Evolutionary conservation across 2,888 invertebrate genomes (phyloP), one percentile per base, ranked within the genome.

Genomic region (Ellobium chinense): DNA sequence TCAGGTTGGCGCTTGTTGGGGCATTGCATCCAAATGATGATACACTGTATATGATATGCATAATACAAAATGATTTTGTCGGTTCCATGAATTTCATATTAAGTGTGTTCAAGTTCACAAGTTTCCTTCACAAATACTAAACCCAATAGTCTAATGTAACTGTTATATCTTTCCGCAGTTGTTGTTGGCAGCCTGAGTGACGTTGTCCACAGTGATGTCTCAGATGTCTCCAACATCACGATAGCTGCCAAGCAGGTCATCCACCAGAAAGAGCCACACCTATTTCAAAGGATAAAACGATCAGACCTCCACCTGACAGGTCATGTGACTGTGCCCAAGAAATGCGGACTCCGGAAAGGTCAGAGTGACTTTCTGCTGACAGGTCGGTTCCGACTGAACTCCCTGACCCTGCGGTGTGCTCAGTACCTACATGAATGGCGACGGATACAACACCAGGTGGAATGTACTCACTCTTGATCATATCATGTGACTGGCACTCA

Each of bases 341-440:
- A 87, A 62, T 91, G 90, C 77, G 87, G 88, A 2, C 80, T 88
- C 24, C 68, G 70, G 14, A 83, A 82, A 24, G 87, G 89, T 14
- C 79, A 83, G 9, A 89, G 89, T 18, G 74, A 85, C 36, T 89
- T 90, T 73, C 83, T 91, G 1, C 85, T 91, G 81, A 89, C 89
- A 1, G 90, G 90, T 31, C 83, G 86, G 63, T 77, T 87, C 37
- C 83, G 90, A 7, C 85, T 91, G 24, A 89, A 88, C n/a, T 85
- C 86, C 31, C 73, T 88, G 24, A 83, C 83, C 1, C 79, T 89
- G 27, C 84, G 85, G 0, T 91, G 90, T 76, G 88, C 88, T 9
- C 88, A 89, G 0, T 88, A 87, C 62, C 85, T 88, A n/a, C 82
- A 85, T 14, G 87, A 90, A 36, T 91, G 90, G 90, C 81, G 85